Conservation (phyloP, 2,113 vertebrate species). For the Stigmatopora nigra region DNA sequence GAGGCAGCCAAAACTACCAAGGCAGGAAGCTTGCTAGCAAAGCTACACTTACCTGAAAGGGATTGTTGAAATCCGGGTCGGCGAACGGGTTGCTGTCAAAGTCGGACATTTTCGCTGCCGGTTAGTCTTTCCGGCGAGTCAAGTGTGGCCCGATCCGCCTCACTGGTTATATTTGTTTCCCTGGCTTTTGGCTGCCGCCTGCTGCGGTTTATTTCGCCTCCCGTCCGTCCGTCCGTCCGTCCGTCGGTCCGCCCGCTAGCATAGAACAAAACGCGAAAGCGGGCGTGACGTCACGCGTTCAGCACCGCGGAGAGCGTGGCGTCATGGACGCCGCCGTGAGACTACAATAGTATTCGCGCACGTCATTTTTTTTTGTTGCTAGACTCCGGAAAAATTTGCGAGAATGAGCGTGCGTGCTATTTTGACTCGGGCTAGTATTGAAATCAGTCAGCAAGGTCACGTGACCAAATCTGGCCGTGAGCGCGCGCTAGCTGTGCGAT, state of each 20-base stretch:
- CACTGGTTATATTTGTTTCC: conserved; percentile 19
- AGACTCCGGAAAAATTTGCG: no score
- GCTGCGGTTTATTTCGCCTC: conserved; percentile 53
- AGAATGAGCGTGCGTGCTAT: no score
- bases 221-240: no score
- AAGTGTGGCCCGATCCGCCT: conserved; percentile 29
- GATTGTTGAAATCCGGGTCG: conserved; percentile 94
- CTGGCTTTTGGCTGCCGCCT: conserved; percentile 27
- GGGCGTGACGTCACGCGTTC: conserved; percentile 9
- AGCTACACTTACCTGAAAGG: conserved; percentile 82
- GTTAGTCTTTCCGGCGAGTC: conserved; percentile 12
- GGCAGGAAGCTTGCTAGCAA: conserved; percentile 10
- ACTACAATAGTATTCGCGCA: no score
- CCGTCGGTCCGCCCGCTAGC: conserved; percentile 47
- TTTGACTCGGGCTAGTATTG: no score
- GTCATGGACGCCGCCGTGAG: background rate
- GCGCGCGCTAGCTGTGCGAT: no score
- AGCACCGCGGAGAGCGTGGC: conserved; percentile 56
- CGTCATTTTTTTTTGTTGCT: no score
- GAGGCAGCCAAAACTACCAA: background rate
- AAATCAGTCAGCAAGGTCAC: no score
- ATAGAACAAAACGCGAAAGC: conserved; percentile 47
- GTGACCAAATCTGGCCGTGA: no score
- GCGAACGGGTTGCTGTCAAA: conserved; percentile 97
- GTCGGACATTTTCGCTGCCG: conserved; percentile 78